phyloP scores from a whole-genome alignment of 2,113 vertebrate species.

The Daboia siamensis region DNA sequence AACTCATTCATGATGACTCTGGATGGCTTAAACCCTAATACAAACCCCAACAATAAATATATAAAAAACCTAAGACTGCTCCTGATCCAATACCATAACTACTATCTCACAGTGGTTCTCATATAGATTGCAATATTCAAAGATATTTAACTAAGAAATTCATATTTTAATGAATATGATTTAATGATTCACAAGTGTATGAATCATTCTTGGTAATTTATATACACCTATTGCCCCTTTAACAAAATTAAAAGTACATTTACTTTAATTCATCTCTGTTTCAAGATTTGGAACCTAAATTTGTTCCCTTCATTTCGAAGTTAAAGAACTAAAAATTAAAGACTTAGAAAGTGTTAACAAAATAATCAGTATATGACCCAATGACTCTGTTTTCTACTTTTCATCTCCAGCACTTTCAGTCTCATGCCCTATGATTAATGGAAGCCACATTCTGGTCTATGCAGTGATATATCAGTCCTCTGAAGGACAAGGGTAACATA shows the following conservation, averaged over 20 bases:
- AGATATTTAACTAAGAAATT: conserved; percentile 20
- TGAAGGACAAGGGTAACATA: not conserved
- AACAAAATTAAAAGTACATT: not conserved
- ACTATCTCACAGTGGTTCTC: too few relatives aligned
- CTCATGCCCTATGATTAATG: not conserved
- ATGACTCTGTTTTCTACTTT: not conserved
- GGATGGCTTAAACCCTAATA: not conserved
- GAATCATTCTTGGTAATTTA: not conserved
- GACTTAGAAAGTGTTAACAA: not conserved
- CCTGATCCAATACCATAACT: too few relatives aligned
- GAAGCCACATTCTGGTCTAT: not conserved
- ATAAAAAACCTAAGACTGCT: too few relatives aligned
- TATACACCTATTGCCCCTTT: not conserved
- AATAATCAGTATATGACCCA: not conserved
- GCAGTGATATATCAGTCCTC: not conserved
- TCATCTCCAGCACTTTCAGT: not conserved
- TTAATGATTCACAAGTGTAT: rapidly evolving
- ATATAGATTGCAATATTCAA: not conserved
- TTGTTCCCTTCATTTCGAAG: not conserved
- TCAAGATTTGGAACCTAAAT: not conserved
- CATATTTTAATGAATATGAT: not conserved
- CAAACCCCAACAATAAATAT: not conserved
- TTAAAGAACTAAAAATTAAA: not conserved
- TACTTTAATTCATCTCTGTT: not conserved
- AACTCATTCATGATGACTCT: not conserved